phyloP scores from a whole-genome alignment of 2,113 vertebrate genomes.

The Carassius gibelio region DNA sequence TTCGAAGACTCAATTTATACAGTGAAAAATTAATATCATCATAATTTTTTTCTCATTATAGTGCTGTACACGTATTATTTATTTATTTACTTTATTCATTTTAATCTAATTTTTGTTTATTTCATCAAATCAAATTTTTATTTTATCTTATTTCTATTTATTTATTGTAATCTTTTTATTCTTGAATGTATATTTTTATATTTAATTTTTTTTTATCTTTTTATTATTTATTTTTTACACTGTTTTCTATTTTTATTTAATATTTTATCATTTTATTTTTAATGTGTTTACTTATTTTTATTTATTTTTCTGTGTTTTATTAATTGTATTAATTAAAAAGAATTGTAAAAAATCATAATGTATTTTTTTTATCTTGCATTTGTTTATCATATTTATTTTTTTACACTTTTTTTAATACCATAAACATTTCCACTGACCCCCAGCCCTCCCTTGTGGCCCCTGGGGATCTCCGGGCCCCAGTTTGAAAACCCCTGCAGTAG shows the following conservation, averaged over 20 bases:
- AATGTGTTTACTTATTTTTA: background rate
- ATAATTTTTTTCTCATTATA: background rate
- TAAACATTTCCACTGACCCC: background rate
- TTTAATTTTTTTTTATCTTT: background rate
- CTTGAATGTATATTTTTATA: background rate
- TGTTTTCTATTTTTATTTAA: background rate
- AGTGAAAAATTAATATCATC: background rate
- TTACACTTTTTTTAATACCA: background rate
- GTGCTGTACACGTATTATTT: background rate
- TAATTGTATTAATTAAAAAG: background rate
- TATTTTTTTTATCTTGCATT: background rate
- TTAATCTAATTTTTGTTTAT: background rate
- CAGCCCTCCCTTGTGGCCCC: slow-evolving; percentile 2
- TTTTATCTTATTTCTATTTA: background rate
- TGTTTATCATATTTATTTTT: background rate
- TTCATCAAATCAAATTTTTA: background rate
- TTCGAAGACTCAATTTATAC: background rate
- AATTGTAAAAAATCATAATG: background rate
- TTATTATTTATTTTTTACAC: background rate
- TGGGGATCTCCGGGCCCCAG: background rate
- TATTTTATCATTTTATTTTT: too few relatives aligned
- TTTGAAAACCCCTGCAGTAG: slow-evolving; percentile 19
- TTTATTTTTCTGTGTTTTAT: slow-evolving; percentile 20
- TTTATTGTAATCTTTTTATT: background rate
- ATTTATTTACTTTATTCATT: background rate